These are phyloP conservation scores for Drosophila aldrichi DNA, from an alignment of 2,888 invertebrate species.

Conservation along the genomic window DNA sequence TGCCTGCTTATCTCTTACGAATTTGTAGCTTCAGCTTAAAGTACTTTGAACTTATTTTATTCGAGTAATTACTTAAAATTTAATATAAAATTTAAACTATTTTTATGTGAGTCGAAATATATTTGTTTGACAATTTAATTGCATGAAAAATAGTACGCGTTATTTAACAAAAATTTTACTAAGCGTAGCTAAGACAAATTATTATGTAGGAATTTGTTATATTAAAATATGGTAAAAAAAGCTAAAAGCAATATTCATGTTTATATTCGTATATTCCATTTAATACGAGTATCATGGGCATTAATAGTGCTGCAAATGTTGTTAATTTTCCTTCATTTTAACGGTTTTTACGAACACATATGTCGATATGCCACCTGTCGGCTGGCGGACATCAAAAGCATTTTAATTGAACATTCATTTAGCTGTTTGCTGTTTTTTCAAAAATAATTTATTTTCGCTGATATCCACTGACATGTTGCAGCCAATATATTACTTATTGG, in stretches of 20 bases:
- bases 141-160: background rate
- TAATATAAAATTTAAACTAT: no score
- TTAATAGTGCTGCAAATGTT: background rate
- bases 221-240: background rate
- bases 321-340: background rate
- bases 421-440: background rate
- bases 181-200: background rate
- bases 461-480: background rate
- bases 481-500: background rate
- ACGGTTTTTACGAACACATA: background rate
- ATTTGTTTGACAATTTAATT: background rate
- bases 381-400: conserved; percentile 2
- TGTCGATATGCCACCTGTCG: no score
- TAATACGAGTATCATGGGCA: background rate
- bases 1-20: conserved; percentile 18
- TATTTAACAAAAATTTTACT: no score
- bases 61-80: no score
- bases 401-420: background rate
- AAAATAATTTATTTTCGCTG: background rate
- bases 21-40: conserved; percentile 22
- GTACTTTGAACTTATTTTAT: background rate
- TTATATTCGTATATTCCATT: conserved; percentile 18
- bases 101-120: no score
- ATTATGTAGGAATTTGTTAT: background rate
- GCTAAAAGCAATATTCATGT: background rate